phyloP scores from a whole-genome alignment of 1,140 invertebrate species.

The Pogonus chalceus region DNA sequence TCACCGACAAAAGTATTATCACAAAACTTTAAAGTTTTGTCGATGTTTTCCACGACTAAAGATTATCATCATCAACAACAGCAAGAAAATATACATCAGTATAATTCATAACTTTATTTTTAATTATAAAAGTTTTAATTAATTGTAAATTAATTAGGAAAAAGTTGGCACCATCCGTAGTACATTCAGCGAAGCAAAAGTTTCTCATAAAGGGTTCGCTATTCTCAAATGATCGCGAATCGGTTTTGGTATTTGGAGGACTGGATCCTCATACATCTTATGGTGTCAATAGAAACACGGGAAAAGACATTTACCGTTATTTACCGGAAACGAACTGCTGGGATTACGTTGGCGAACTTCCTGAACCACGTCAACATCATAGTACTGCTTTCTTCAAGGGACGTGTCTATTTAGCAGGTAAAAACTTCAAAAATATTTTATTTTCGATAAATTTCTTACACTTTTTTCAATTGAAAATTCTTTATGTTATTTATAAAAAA shows the following conservation, averaged over 20 bases:
- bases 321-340: slow-evolving; percentile 43
- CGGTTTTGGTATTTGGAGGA: slow-evolving; percentile 48
- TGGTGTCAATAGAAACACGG: slow-evolving; percentile 39
- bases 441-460: too few species aligned
- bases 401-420: slow-evolving; percentile 47
- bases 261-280: slow-evolving; percentile 45
- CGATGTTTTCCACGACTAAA: background rate
- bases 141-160: too few species aligned
- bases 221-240: slow-evolving; percentile 42
- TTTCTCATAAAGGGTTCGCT: slow-evolving; percentile 39
- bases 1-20: background rate
- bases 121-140: too few species aligned
- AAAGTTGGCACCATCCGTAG: background rate
- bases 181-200: slow-evolving; percentile 25
- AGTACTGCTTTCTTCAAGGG: slow-evolving; percentile 44
- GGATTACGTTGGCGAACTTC: slow-evolving; percentile 47
- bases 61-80: background rate
- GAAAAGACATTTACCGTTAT: slow-evolving; percentile 46
- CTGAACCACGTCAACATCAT: slow-evolving; percentile 49
- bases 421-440: slow-evolving; percentile 14
- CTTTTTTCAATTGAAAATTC: too few species aligned
- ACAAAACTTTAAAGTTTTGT: background rate
- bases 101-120: background rate
- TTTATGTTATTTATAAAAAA: background rate
- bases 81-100: background rate